These are phyloP conservation scores for Thinocorus orbignyianus DNA, from an alignment of 2,113 vertebrate species.

Conservation along the genomic window DNA sequence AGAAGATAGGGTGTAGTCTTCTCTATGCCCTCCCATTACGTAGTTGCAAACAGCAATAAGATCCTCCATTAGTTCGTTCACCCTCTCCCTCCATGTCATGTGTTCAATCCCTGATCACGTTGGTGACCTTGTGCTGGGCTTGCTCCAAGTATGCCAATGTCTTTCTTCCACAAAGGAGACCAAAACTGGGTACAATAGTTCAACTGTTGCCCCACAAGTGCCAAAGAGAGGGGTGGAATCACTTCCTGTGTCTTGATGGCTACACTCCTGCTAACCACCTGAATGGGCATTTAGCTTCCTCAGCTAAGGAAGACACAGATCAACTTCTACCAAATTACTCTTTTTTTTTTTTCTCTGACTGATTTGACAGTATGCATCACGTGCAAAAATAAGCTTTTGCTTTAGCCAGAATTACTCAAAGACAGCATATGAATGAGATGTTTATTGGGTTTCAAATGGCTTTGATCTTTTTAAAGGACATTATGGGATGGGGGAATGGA, in stretches of 20 bases:
- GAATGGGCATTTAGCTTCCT: not conserved
- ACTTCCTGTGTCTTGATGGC: not conserved
- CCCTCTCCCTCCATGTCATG: accelerated
- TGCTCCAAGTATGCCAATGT: not conserved
- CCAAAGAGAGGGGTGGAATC: accelerated
- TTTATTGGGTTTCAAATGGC: not conserved
- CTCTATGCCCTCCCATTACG: not conserved
- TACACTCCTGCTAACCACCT: not conserved
- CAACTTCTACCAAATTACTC: not conserved
- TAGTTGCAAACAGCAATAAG: not conserved
- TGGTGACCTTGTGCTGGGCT: not conserved
- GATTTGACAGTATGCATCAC: not conserved
- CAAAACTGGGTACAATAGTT: not conserved
- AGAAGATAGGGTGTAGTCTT: not conserved
- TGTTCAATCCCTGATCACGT: not conserved
- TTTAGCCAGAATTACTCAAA: not conserved
- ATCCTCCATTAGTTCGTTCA: not conserved
- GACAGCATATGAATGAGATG: not conserved
- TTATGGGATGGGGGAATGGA: not conserved
- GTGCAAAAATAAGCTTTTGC: not conserved
- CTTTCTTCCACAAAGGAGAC: not conserved
- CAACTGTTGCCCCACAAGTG: not conserved
- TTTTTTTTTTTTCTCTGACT: not conserved
- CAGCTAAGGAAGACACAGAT: not conserved
- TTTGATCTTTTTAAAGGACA: not conserved